A percentile compares a stretch with the other conserved stretches of the same genome.
Evolutionary conservation across 2,113 vertebrate genomes (phyloP).

Genomic region (Poecilia latipinna): DNA sequence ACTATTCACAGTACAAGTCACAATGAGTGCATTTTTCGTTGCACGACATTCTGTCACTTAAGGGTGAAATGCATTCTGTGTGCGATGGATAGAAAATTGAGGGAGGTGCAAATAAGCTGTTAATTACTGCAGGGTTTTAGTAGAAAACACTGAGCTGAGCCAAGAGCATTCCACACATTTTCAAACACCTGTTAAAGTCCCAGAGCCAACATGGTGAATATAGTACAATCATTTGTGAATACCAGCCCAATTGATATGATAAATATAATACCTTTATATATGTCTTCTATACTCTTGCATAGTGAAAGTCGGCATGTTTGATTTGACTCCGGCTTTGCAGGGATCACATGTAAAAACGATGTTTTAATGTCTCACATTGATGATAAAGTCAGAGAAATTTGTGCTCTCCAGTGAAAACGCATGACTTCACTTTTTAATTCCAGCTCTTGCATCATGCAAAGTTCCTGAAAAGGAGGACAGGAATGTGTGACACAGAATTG

Average conservation of each 20-base stretch:
- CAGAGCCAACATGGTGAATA: background rate
- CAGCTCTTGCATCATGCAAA: background rate
- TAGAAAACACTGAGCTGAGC: background rate
- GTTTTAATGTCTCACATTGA: no score
- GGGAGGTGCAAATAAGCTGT: background rate
- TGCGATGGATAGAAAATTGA: background rate
- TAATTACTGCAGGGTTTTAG: background rate
- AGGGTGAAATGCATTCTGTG: background rate
- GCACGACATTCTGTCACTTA: background rate
- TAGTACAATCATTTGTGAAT: no score
- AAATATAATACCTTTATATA: no score
- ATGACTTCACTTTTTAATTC: background rate
- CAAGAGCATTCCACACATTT: background rate
- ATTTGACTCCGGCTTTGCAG: background rate
- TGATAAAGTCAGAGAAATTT: background rate
- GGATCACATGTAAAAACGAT: background rate
- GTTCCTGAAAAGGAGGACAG: background rate
- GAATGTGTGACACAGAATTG: background rate
- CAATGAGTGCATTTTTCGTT: background rate
- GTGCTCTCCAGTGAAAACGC: background rate
- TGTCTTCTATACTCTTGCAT: no score
- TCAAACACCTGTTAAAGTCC: no score
- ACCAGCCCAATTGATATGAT: no score
- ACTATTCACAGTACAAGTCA: background rate
- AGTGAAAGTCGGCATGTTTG: background rate